Percentiles rank a stretch among this genome's conserved stretches.
Conservation (phyloP, 1,140 invertebrate genomes). For the Onthophagus taurus region DNA sequence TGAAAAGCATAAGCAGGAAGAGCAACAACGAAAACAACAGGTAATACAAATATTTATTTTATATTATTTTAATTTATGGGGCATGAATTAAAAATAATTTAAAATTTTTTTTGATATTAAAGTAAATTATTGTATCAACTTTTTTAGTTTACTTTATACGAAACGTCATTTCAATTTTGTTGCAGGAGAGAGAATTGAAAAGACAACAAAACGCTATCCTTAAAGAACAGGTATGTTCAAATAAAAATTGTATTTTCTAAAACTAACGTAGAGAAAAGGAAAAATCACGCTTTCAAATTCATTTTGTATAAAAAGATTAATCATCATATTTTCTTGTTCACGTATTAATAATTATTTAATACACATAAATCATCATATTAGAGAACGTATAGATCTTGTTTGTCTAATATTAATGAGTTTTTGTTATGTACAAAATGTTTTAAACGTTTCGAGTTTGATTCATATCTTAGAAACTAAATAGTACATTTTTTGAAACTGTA, state of each 20-base stretch:
- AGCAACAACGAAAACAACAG: conserved; percentile 76
- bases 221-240: conserved; percentile 86
- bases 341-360: too few relatives aligned
- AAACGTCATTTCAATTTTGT: conserved; percentile 38
- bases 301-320: too few relatives aligned
- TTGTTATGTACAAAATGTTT: too few relatives aligned
- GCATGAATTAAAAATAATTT: not conserved
- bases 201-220: conserved; percentile 74
- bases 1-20: conserved; percentile 74
- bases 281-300: too few relatives aligned
- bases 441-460: too few relatives aligned
- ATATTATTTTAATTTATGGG: conserved; percentile 6
- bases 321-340: too few relatives aligned
- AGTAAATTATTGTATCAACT: conserved; percentile 6
- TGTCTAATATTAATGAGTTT: too few relatives aligned
- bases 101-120: not conserved
- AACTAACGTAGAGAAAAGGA: conserved; percentile 9
- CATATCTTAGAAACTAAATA: too few relatives aligned
- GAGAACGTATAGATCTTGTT: too few relatives aligned
- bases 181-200: conserved; percentile 79
- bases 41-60: conserved; percentile 41
- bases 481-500: too few relatives aligned
- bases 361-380: too few relatives aligned
- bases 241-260: too few relatives aligned
- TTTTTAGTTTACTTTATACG: conserved; percentile 19